Conservation (phyloP, 2,797 vertebrate genomes). For the Mormyrus hasselquistii region DNA sequence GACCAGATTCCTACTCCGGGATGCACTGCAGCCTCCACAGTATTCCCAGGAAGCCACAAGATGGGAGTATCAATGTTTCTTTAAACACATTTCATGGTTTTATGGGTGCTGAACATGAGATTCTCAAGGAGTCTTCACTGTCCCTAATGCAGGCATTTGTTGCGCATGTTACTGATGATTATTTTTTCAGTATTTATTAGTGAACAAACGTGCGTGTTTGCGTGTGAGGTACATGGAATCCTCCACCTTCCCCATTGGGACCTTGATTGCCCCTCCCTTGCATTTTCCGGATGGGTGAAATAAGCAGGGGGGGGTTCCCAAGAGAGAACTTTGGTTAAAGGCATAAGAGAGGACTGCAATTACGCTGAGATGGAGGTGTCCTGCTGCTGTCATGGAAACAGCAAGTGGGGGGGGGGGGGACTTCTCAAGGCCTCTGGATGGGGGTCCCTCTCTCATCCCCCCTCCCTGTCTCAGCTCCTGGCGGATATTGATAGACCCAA, state of each 20-base stretch:
- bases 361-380: not conserved
- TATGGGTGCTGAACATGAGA: not conserved
- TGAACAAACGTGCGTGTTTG: not conserved
- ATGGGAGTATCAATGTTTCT: not conserved
- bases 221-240: not conserved
- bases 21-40: not conserved
- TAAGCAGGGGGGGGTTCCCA: not conserved
- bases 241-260: not conserved
- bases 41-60: not conserved
- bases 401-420: not conserved
- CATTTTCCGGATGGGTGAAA: not conserved
- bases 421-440: not conserved
- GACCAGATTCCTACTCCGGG: not conserved
- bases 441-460: not conserved
- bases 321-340: conserved; percentile 4
- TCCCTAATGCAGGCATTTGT: not conserved
- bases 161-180: not conserved
- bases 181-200: not conserved
- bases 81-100: not conserved
- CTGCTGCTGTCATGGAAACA: not conserved
- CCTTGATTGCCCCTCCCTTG: not conserved
- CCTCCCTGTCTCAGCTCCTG: not conserved
- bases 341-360: not conserved
- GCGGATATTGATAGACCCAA: not conserved
- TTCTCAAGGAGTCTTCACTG: not conserved